phyloP scores from a whole-genome alignment of 2,888 invertebrate genomes.

The Agrotis segetum region DNA sequence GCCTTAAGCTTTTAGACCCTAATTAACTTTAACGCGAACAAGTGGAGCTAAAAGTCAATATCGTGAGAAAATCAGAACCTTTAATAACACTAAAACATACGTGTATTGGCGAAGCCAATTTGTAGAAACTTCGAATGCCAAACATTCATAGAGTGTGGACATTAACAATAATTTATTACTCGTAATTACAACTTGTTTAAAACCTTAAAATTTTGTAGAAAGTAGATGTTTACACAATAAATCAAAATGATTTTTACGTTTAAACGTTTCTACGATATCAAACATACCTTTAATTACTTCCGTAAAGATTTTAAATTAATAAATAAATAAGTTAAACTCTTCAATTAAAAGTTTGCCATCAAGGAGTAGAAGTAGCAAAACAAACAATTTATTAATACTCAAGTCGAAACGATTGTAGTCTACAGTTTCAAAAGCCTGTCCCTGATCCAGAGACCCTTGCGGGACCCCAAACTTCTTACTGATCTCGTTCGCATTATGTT shows the following conservation, averaged over 20 bases:
- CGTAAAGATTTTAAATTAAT: slow-evolving; percentile 10
- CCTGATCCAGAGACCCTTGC: not conserved
- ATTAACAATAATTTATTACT: slow-evolving; percentile 21
- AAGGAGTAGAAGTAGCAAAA: not conserved
- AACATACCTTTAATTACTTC: not conserved
- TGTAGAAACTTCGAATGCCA: slow-evolving; percentile 22
- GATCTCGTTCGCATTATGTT: slow-evolving; percentile 15
- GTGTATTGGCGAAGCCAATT: slow-evolving; percentile 26
- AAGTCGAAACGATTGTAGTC: not conserved
- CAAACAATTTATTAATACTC: not conserved
- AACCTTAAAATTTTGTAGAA: slow-evolving; percentile 12
- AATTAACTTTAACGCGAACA: not conserved
- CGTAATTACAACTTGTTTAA: not conserved
- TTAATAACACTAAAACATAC: slow-evolving; percentile 23
- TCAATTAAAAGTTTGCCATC: not conserved
- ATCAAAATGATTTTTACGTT: not conserved
- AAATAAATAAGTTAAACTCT: not conserved
- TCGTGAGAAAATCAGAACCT: slow-evolving; percentile 46
- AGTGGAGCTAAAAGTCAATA: slow-evolving; percentile 8
- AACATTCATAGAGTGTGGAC: slow-evolving; percentile 8
- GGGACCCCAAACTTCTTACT: slow-evolving; percentile 13
- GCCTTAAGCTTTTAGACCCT: not conserved
- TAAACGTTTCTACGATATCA: not conserved
- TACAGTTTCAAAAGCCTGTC: slow-evolving; percentile 24
- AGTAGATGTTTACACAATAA: not conserved